Percentiles rank a stretch among this genome's conserved stretches.
These are phyloP conservation scores for Diacarnus erythraeanus DNA, from an alignment of 37 sponge, comb jelly and placozoan species.

Conservation along the genomic window DNA sequence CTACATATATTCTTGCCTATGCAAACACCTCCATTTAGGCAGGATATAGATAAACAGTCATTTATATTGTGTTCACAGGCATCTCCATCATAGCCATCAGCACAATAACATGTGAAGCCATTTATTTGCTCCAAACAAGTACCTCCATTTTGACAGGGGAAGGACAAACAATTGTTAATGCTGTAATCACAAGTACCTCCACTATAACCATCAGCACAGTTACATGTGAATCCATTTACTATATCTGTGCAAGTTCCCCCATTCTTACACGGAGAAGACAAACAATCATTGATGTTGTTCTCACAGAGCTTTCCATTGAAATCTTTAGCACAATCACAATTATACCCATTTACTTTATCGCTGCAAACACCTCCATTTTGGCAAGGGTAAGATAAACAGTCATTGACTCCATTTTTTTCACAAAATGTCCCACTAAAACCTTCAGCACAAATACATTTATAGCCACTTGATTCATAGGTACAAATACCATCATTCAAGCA, in stretches of 20 bases:
- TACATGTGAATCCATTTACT: slow-evolving; percentile 34
- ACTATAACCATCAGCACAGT: slow-evolving; percentile 34
- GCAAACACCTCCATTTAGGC: slow-evolving; percentile 34
- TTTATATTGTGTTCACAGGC: too few species aligned
- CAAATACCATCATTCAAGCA: slow-evolving; percentile 41
- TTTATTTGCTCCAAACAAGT: too few species aligned
- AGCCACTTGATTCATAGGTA: slow-evolving; percentile 13
- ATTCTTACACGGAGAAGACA: slow-evolving; percentile 30
- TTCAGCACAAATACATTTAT: slow-evolving; percentile 57
- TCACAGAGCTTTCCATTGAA: too few species aligned
- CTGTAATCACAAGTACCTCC: slow-evolving; percentile 39
- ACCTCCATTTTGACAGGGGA: too few species aligned
- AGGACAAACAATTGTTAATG: too few species aligned
- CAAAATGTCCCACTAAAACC: slow-evolving; percentile 66
- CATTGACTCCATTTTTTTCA: too few species aligned
- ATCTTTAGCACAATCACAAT: too few species aligned
- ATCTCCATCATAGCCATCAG: too few species aligned
- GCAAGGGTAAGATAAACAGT: too few species aligned
- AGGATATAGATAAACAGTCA: slow-evolving; percentile 19
- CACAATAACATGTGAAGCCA: too few species aligned
- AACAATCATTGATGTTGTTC: slow-evolving; percentile 68
- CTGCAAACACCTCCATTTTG: too few species aligned
- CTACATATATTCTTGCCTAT: slow-evolving; percentile 24
- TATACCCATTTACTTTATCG: too few species aligned
- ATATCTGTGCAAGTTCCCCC: slow-evolving; percentile 48